A percentile compares a stretch with the other conserved stretches of the same genome.
phyloP scores from a whole-genome alignment of 2,113 vertebrate species.

The Halichoerus grypus region DNA sequence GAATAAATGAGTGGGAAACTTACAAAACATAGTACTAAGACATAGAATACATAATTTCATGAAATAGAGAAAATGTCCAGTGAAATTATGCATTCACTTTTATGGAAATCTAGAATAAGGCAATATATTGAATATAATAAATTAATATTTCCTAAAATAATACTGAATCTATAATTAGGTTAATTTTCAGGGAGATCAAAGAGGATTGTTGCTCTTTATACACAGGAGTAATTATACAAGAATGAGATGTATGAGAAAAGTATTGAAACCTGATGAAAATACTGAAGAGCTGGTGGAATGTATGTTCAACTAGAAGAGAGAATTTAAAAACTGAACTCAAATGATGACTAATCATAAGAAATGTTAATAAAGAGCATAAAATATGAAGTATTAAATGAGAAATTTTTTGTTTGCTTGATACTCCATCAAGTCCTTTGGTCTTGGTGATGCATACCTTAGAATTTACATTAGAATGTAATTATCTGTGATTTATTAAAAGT shows the following conservation, averaged over 20 bases:
- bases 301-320: background rate
- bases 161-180: background rate
- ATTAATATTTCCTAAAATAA: background rate
- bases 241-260: background rate
- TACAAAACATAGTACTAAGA: background rate
- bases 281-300: background rate
- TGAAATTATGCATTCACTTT: background rate
- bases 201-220: background rate
- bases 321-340: background rate
- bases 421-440: background rate
- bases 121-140: background rate
- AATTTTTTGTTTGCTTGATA: background rate
- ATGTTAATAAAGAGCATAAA: background rate
- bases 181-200: conserved; percentile 28
- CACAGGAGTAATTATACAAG: background rate
- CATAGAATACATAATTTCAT: background rate
- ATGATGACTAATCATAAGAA: background rate
- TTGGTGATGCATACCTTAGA: background rate
- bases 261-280: background rate
- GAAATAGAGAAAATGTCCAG: background rate
- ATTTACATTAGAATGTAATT: background rate
- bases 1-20: background rate
- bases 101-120: background rate
- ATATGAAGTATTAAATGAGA: background rate
- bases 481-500: background rate